These are phyloP conservation scores for Harpegnathos saltator DNA, from an alignment of 1,140 invertebrate genomes.

Conservation along the genomic window DNA sequence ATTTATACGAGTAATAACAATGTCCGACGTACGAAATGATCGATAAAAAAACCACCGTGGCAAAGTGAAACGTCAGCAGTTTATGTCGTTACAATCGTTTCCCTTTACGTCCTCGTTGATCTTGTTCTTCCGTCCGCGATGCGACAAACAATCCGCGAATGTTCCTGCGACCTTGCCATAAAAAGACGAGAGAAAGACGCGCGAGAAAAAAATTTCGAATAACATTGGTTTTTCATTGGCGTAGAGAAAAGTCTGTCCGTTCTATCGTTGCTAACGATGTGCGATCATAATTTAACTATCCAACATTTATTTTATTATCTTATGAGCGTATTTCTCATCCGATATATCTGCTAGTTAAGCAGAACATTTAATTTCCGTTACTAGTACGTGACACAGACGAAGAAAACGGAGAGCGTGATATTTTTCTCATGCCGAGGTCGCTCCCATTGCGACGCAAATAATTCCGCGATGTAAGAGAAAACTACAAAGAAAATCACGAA, in stretches of 20 bases:
- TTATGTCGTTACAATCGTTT: slow-evolving; percentile 75
- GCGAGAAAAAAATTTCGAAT: neutral
- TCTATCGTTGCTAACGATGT: too few species aligned
- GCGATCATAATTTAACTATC: too few species aligned
- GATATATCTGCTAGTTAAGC: too few species aligned
- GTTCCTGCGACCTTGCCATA: neutral
- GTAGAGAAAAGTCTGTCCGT: too few species aligned
- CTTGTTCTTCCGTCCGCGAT: slow-evolving; percentile 62
- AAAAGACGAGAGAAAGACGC: slow-evolving; percentile 7
- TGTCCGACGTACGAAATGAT: slow-evolving; percentile 70
- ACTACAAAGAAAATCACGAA: neutral
- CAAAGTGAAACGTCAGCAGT: slow-evolving; percentile 78
- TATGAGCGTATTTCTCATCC: too few species aligned
- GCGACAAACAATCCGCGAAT: slow-evolving; percentile 8
- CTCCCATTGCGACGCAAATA: neutral
- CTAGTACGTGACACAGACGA: too few species aligned
- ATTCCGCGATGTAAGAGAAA: neutral
- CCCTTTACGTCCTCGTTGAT: slow-evolving; percentile 69
- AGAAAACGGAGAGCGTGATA: neutral
- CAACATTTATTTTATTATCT: too few species aligned
- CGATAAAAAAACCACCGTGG: slow-evolving; percentile 72
- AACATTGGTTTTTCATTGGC: neutral
- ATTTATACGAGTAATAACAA: slow-evolving; percentile 73
- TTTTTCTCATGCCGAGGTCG: neutral
- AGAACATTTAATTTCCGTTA: too few species aligned